phyloP scores from a whole-genome alignment of 30 jellyfish, hydroid and myxozoan species.

The Aurelia sp. region DNA sequence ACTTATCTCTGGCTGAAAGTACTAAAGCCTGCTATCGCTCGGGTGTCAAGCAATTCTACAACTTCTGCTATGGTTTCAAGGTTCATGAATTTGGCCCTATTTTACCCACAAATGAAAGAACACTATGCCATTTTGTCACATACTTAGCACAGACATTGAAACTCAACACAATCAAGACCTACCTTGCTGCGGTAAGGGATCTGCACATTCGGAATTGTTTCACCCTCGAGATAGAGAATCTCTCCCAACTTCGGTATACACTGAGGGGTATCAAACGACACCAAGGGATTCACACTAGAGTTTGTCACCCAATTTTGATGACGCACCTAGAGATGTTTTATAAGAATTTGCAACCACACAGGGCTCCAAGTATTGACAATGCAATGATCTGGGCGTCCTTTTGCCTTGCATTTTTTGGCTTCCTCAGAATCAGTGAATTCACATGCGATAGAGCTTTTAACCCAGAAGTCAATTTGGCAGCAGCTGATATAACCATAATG shows the following conservation, averaged over 20 bases:
- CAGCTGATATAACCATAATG: too few relatives aligned
- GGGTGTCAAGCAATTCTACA: neutral
- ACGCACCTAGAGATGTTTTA: neutral
- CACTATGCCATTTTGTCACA: neutral
- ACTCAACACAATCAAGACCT: slow-evolving; percentile 1
- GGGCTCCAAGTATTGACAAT: neutral
- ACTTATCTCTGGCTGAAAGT: neutral
- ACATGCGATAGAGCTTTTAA: neutral
- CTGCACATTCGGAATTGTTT: neutral
- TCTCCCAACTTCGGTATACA: neutral
- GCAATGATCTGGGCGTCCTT: too few relatives aligned
- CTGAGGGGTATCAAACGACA: slow-evolving; percentile 11
- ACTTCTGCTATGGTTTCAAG: neutral
- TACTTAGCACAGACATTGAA: neutral
- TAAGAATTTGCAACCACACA: neutral
- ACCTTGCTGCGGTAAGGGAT: slow-evolving; percentile 1
- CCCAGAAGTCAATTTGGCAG: neutral
- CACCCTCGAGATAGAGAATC: neutral
- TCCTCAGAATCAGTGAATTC: slow-evolving; percentile 13
- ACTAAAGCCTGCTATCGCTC: neutral
- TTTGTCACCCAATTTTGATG: neutral
- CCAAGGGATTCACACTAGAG: neutral
- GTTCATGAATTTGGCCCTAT: neutral
- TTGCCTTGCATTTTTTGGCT: slow-evolving; percentile 26
- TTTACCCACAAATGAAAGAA: neutral